Evolutionary conservation across 2,797 vertebrate genomes (phyloP), one percentile per base, ranked within the genome.

Genomic region (Microctenopoma lineatum): DNA sequence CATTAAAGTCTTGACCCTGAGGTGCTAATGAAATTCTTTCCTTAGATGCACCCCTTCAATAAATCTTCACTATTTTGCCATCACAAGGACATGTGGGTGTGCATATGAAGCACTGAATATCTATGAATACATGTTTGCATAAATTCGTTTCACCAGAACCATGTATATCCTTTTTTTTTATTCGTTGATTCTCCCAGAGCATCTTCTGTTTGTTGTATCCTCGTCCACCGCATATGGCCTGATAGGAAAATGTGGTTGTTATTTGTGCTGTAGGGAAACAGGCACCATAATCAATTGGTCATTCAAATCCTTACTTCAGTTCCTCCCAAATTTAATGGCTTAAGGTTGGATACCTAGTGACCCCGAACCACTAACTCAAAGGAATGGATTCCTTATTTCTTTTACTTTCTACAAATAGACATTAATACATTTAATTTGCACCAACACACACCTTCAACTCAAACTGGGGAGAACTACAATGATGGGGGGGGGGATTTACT

Each of bases 261-360:
- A 38, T 85, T 75, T 84, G 70, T 58, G 29, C 46, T 64, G 34
- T 57, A 77, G 64, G 62, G 70, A 29, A 65, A 66, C 74, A 73
- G 75, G 75, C 84, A 77, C 47, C 62, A 79, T 82, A 82, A 63
- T 42, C 66, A 75, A 74, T 83, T 84, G 79, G 75, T 84, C 79
- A 84, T 87, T 89, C 66, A 86, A 76, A 88, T 89, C 65, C 77
- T 85, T 79, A 76, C 71, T 69, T 67, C 83, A 76, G 82, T 87
- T 81, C 81, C 63, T 88, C 87, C 63, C 65, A 62, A 41, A 61
- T 84, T 67, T 77, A 59, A 69, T 71, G 61, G 66, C 72, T 73
- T 66, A 56, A 59, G 55, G 68, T 50, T 60, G 53, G 59, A 52
- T 29, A 2, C 60, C 36, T 50, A 55, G 62, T 81, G 73, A 84